These are phyloP conservation scores for Apis florea DNA, from an alignment of 1,140 invertebrate genomes.

Conservation along the genomic window DNA sequence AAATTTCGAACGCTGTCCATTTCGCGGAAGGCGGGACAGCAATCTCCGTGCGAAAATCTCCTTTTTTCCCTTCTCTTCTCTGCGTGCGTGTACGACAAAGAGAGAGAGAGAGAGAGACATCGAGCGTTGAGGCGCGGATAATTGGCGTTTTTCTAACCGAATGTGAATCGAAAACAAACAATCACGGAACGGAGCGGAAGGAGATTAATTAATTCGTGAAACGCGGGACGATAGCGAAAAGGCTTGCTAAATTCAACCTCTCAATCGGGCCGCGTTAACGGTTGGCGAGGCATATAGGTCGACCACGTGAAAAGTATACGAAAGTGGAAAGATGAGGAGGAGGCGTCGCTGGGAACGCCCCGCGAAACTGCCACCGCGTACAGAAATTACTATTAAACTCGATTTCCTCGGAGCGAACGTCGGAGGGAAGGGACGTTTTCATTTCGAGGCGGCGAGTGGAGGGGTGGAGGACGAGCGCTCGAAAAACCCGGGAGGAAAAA, in stretches of 20 bases:
- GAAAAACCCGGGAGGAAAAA: neutral
- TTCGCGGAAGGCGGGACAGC: too few species aligned
- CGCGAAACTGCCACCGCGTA: slow-evolving; percentile 10
- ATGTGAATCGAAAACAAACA: slow-evolving; percentile 32
- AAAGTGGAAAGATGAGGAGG: slow-evolving; percentile 9
- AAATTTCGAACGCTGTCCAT: too few species aligned
- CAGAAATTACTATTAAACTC: slow-evolving; percentile 49
- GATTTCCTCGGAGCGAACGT: slow-evolving; percentile 13
- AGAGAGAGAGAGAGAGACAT: too few species aligned
- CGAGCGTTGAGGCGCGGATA: neutral
- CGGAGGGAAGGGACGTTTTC: neutral
- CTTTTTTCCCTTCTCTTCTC: neutral
- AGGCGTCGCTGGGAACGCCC: too few species aligned
- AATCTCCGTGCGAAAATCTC: too few species aligned
- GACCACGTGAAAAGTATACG: slow-evolving; percentile 35
- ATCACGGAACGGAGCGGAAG: neutral
- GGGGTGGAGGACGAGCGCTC: too few species aligned
- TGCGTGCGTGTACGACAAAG: too few species aligned
- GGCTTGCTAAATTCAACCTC: neutral
- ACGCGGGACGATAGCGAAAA: neutral
- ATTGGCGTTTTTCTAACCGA: neutral
- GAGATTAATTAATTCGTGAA: slow-evolving; percentile 6
- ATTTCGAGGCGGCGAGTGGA: neutral
- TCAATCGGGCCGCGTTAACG: slow-evolving; percentile 36
- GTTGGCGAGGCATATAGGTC: slow-evolving; percentile 27